phyloP scores from a whole-genome alignment of 2,113 vertebrate genomes.

The Nibea albiflora region DNA sequence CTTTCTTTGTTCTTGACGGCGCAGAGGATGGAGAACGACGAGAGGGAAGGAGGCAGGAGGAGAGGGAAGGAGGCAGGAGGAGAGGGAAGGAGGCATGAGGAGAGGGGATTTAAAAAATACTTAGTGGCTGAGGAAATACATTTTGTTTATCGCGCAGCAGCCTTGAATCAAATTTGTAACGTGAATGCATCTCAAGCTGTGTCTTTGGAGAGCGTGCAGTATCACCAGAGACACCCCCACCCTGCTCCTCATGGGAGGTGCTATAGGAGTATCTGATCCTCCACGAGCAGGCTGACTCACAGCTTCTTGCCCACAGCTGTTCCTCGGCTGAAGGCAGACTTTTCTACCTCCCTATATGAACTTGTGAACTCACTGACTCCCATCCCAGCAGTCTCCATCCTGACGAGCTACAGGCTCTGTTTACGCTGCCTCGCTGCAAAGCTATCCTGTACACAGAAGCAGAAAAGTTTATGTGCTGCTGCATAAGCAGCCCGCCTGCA shows the following conservation, averaged over 20 bases:
- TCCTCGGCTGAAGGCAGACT: conserved; percentile 32
- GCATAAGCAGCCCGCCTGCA: not conserved
- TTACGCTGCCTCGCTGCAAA: not conserved
- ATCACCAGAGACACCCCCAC: conserved; percentile 11
- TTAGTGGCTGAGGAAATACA: conserved; percentile 60
- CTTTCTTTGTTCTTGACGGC: conserved; percentile 67
- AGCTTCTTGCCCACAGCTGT: conserved; percentile 58
- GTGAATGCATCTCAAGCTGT: conserved; percentile 11
- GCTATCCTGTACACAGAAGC: not conserved
- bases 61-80: no score
- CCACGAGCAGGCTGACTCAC: conserved; percentile 8
- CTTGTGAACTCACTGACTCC: conserved; percentile 34
- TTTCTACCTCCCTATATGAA: conserved; percentile 26
- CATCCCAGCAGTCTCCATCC: conserved; percentile 1
- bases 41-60: no score
- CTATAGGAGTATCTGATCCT: conserved; percentile 41
- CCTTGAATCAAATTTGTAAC: conserved; percentile 29
- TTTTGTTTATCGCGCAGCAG: conserved; percentile 57
- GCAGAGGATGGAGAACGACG: conserved; percentile 25
- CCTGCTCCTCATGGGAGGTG: conserved; percentile 13
- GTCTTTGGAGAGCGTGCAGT: not conserved
- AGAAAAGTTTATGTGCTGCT: not conserved
- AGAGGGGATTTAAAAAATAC: conserved; percentile 45
- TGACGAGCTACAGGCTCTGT: conserved; percentile 9
- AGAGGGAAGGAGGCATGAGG: no score